These are phyloP conservation scores for Echinometra lucunter DNA, from an alignment of 53 echinoderm and acorn worm species.

Conservation along the genomic window DNA sequence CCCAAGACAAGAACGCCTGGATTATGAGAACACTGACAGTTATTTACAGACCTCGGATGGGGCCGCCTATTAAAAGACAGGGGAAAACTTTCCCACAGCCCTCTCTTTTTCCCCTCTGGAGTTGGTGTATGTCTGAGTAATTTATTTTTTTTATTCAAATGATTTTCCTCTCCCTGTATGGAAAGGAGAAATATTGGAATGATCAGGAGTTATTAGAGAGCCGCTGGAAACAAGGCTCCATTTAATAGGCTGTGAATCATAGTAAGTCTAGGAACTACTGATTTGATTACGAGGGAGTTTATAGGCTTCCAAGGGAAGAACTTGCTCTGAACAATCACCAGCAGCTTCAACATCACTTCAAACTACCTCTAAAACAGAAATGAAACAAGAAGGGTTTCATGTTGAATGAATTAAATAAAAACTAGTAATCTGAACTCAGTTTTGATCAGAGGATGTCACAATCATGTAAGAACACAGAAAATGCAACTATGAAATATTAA, in stretches of 20 bases:
- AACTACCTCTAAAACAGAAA: background rate
- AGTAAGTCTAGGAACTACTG: conserved; percentile 1
- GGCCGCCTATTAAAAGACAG: conserved; percentile 47
- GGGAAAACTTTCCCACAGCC: conserved; percentile 66
- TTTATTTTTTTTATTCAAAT: conserved; percentile 40
- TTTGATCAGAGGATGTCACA: background rate
- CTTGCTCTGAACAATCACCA: conserved; percentile 6
- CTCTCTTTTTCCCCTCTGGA: conserved; percentile 38
- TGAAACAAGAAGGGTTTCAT: conserved; percentile 6
- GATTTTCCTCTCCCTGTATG: background rate
- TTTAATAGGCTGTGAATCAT: conserved; percentile 60
- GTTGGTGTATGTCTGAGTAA: conserved; percentile 48
- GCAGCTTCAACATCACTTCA: conserved; percentile 16
- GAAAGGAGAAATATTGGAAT: conserved; percentile 58
- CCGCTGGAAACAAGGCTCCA: conserved; percentile 50
- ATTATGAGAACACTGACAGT: conserved; percentile 56
- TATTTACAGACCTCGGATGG: conserved; percentile 16
- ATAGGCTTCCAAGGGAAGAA: conserved; percentile 20
- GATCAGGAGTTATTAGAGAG: conserved; percentile 54
- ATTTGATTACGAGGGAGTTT: conserved; percentile 67
- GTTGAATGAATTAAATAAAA: background rate
- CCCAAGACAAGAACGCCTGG: conserved; percentile 52
- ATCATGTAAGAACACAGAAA: background rate
- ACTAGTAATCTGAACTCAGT: background rate
- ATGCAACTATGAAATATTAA: background rate